Evolutionary conservation across 2,888 invertebrate genomes (phyloP), one percentile per base, ranked within the genome.

Genomic region (Habroteleia sp.): DNA sequence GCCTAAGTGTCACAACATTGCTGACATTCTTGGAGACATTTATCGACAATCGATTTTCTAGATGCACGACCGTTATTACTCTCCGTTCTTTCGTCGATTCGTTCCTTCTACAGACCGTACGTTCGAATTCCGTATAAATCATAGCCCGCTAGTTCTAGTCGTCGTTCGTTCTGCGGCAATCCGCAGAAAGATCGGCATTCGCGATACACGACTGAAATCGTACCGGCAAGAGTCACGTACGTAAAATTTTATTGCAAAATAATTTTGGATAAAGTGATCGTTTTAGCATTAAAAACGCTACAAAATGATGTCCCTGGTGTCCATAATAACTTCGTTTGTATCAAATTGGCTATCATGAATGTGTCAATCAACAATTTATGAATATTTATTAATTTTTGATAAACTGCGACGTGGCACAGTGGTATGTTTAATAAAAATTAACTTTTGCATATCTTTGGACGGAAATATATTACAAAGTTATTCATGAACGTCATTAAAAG

Each of bases 191-290:
- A 46, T 14, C 31, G 44, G 11, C 52, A 17, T 3, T 23, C 10
- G 42, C 54, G 35, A 39, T 46, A 52, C 60, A 33, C 39, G 13
- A 48, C 14, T 20, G 23, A n/a, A 56, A 58, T 69, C 42, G 29
- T 14, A 16, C 6, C 25, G n/a, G 25, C 6, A 17, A 48, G 20
- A 37, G 37, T 14, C 48, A 66, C 39, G 50, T 50, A 54, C 77
- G 80, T 82, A 79, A n/a, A n/a, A n/a, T n/a, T n/a, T n/a, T 83
- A 81, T 81, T 79, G 69, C 20, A 31, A 54, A 76, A 79, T 80
- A 83, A 83, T 84, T 81, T 80, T 81, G 82, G 82, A 82, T 79
- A 77, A 77, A 77, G 17, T 41, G 16, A 50, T 35, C 42, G 44
- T 60, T 58, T 41, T 35, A 23, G 35, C 35, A 50, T 39, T 14